Base-by-base conservation (phyloP, 2,113 vertebrate species). In the Epinephelus lanceolatus region DNA sequence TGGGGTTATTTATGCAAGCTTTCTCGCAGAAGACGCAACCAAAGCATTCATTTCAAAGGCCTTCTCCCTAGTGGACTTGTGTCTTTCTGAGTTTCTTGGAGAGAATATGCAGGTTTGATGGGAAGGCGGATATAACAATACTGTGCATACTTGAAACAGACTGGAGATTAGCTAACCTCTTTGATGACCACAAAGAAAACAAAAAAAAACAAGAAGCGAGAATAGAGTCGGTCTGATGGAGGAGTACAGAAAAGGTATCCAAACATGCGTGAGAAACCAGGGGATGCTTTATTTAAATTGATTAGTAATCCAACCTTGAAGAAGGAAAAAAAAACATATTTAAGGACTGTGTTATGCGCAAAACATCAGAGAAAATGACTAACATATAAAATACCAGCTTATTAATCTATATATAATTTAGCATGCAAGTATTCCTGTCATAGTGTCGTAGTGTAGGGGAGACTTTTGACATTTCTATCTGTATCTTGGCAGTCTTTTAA, bases 31-130 rank as follows among this genome's bases (percentile, higher is more conserved):
- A 91, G 87, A 90, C 67, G 65, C 74, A 88, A 90, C 85, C 91
- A 89, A 87, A 84, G 88, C 73, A 75, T 83, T 66, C 37, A 78
- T 90, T 93, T 91, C 87, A 93, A 90, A 92, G 81, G 25, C 56
- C 68, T 56, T 83, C 71, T 78, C 83, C 86, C 88, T 62, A 23
- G 81, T 86, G 84, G 76, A 92, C 82, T 80, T 10, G 17, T 81
- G 83, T 80, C 87, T 86, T 53, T 84, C 79, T 15, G 51, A 76
- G 30, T 82, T 91, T 90, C 74, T 86, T 62, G 69, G 70, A 76
- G 76, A 88, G 80, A 91, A 68, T 86, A 42, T 81, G 79, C 89
- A 91, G 80, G 86, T 88, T 81, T 19, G 52, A 53, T 0, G 45
- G 45, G 60, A 81, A 76, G 69, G 37, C 12, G 18, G 62, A 69